phyloP scores from a whole-genome alignment of 2,797 vertebrate genomes.

The Adelosebastes latens region DNA sequence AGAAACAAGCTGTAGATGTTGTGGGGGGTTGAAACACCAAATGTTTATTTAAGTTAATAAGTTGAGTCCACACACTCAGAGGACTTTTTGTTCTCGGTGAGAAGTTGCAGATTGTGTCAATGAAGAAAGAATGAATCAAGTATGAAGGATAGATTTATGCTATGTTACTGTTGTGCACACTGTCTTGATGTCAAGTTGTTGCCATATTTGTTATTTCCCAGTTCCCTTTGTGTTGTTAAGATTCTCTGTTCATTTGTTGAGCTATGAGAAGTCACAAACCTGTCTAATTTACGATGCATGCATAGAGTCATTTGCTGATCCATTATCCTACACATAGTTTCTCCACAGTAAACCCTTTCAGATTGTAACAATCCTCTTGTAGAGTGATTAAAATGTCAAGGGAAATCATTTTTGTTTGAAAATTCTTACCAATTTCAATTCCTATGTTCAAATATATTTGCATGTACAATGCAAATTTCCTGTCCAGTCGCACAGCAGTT shows the following conservation, averaged over 20 bases:
- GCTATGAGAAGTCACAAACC: not conserved
- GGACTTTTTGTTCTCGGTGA: conserved; percentile 11
- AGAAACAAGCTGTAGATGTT: conserved; percentile 25
- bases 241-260: conserved; percentile 28
- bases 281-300: conserved; percentile 43
- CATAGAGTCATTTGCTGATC: conserved; percentile 33
- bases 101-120: conserved; percentile 37
- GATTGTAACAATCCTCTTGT: conserved; percentile 31
- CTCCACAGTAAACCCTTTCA: conserved; percentile 52
- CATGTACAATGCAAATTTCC: not conserved
- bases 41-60: conserved; percentile 30
- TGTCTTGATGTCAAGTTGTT: conserved; percentile 38
- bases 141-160: conserved; percentile 31
- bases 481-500: no score
- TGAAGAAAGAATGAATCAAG: conserved; percentile 45
- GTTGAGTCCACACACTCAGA: conserved; percentile 16
- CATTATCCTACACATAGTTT: conserved; percentile 22
- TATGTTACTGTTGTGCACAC: conserved; percentile 27
- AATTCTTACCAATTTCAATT: not conserved
- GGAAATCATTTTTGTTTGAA: not conserved
- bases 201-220: conserved; percentile 35
- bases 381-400: conserved; percentile 30
- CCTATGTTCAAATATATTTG: not conserved
- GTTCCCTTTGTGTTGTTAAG: conserved; percentile 37
- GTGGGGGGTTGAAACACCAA: conserved; percentile 18